phyloP scores from a whole-genome alignment of 1,140 invertebrate species.

The Melipona quadrifasciata region DNA sequence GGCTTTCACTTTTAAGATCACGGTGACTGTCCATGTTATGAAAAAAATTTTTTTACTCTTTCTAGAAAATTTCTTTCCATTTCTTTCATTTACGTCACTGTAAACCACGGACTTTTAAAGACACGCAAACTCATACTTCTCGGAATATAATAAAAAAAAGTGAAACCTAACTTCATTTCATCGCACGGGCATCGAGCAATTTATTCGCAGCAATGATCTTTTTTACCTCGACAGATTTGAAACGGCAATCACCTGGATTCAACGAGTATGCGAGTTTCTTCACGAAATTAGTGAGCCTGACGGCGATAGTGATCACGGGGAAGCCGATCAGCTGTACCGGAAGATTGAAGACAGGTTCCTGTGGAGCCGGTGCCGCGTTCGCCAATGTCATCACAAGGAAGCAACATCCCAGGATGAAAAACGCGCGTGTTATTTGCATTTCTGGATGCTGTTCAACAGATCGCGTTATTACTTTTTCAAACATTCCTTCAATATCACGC shows the following conservation, averaged over 20 bases:
- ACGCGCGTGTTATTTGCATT: slow-evolving; percentile 67
- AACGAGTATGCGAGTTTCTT: slow-evolving; percentile 91
- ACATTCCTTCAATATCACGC: too few relatives aligned
- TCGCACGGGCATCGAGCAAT: too few relatives aligned
- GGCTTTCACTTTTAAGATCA: too few relatives aligned
- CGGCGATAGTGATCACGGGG: slow-evolving; percentile 90
- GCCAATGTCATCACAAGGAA: slow-evolving; percentile 72
- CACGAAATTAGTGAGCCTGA: slow-evolving; percentile 90
- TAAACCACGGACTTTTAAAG: too few relatives aligned
- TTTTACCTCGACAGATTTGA: not conserved
- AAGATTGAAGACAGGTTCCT: slow-evolving; percentile 87
- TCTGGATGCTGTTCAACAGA: slow-evolving; percentile 36
- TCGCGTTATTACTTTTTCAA: not conserved
- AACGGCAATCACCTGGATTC: slow-evolving; percentile 88
- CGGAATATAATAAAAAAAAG: too few relatives aligned
- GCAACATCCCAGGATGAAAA: slow-evolving; percentile 60
- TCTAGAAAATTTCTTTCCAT: too few relatives aligned
- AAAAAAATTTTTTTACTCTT: too few relatives aligned
- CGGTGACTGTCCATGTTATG: too few relatives aligned
- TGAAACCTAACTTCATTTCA: too few relatives aligned
- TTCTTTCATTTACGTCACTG: too few relatives aligned
- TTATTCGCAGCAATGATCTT: not conserved
- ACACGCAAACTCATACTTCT: too few relatives aligned
- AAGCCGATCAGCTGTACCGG: slow-evolving; percentile 92
- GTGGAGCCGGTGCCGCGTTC: slow-evolving; percentile 74